Percentiles rank a stretch among this genome's conserved stretches.
These are phyloP conservation scores for Nothobranchius furzeri DNA, from an alignment of 2,113 vertebrate species.

Conservation along the genomic window DNA sequence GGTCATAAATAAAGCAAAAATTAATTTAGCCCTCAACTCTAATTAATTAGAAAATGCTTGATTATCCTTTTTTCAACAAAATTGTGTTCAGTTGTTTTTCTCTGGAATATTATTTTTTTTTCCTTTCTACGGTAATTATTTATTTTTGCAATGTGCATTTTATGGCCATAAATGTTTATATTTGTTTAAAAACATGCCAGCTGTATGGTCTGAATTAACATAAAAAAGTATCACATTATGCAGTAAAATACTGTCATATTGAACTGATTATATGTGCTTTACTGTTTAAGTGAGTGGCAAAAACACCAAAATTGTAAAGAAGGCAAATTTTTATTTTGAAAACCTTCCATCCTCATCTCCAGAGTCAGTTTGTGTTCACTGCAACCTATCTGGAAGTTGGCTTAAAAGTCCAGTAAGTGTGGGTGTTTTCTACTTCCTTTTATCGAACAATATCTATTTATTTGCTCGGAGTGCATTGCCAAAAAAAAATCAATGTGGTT, in stretches of 20 bases:
- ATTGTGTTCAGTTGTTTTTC: background rate
- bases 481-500: conserved; percentile 71
- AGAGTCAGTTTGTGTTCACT: background rate
- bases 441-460: conserved; percentile 65
- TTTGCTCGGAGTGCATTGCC: conserved; percentile 58
- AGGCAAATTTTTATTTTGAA: background rate
- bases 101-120: background rate
- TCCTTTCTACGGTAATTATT: background rate
- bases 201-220: background rate
- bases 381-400: conserved; percentile 19
- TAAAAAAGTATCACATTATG: background rate
- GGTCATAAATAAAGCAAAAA: background rate
- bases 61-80: background rate
- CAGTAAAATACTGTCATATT: background rate
- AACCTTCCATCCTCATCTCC: background rate
- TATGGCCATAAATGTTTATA: too few relatives aligned
- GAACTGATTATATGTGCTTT: background rate
- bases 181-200: too few relatives aligned
- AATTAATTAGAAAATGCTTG: background rate
- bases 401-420: background rate
- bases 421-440: conserved; percentile 49
- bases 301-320: background rate
- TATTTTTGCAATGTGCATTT: too few relatives aligned
- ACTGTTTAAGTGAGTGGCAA: background rate
- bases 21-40: background rate